Conservation (phyloP, 2,797 vertebrate species). For the Salarias fasciatus region DNA sequence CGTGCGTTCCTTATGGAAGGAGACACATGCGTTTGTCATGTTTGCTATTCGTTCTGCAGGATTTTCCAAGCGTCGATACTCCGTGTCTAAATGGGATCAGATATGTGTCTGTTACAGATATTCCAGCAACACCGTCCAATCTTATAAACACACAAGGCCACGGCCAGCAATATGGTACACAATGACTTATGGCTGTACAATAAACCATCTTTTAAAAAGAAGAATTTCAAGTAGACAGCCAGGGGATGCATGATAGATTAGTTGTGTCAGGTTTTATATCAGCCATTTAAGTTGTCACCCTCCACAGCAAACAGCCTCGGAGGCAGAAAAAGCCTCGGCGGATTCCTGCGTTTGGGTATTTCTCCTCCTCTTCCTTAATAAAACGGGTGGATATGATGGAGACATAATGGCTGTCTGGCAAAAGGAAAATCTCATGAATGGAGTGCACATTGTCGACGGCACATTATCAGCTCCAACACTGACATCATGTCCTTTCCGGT, state of each 20-base stretch:
- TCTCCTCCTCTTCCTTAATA: conserved; percentile 37
- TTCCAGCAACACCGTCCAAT: conserved; percentile 49
- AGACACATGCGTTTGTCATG: not conserved
- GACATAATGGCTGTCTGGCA: conserved; percentile 50
- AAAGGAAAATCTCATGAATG: conserved; percentile 33
- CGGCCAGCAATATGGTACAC: conserved; percentile 45
- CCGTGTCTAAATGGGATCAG: conserved; percentile 40
- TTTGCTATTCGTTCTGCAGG: conserved; percentile 11
- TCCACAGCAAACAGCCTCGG: conserved; percentile 69
- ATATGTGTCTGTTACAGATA: conserved; percentile 40
- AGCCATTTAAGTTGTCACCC: conserved; percentile 81
- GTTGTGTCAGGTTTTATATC: conserved; percentile 82
- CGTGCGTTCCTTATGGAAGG: not conserved
- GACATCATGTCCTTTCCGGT: conserved; percentile 33
- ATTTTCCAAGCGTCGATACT: conserved; percentile 43
- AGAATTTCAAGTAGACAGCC: conserved; percentile 71
- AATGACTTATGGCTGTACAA: conserved; percentile 64
- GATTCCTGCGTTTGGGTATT: conserved; percentile 51
- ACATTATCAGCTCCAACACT: conserved; percentile 22
- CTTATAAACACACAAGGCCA: conserved; percentile 70
- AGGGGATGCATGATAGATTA: conserved; percentile 75
- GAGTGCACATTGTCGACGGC: conserved; percentile 24
- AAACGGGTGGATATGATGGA: conserved; percentile 53
- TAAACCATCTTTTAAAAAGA: conserved; percentile 76
- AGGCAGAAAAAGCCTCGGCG: conserved; percentile 63